Percentiles rank a stretch among this genome's conserved stretches.
Conservation (phyloP, 2,797 vertebrate genomes). For the Pelodytes ibericus region DNA sequence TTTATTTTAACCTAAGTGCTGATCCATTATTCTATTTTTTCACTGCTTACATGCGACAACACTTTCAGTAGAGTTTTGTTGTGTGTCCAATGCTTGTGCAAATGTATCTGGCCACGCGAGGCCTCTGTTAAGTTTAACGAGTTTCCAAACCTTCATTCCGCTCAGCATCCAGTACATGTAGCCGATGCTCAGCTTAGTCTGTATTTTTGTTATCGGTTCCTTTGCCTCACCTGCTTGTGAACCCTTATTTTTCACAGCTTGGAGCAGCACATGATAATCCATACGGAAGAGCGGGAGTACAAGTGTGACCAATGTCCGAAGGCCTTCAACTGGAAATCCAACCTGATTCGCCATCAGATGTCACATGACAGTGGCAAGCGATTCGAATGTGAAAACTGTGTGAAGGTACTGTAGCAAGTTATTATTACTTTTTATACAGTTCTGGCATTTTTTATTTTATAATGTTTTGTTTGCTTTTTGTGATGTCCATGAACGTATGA, state of each 20-base stretch:
- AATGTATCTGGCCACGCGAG: not conserved
- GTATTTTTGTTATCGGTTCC: too few relatives aligned
- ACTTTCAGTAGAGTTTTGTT: conserved; percentile 7
- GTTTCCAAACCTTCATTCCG: not conserved
- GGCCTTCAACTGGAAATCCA: conserved; percentile 86
- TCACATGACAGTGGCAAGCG: conserved; percentile 82
- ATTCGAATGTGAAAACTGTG: conserved; percentile 83
- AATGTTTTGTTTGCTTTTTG: conserved; percentile 16
- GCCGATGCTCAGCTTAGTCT: too few relatives aligned
- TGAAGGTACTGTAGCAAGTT: conserved; percentile 69
- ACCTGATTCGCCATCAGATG: conserved; percentile 85
- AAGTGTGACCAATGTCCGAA: conserved; percentile 89
- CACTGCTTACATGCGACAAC: conserved; percentile 5
- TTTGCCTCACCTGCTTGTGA: not conserved
- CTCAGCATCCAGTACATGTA: too few relatives aligned
- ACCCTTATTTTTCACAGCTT: conserved; percentile 73
- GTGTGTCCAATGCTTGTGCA: not conserved
- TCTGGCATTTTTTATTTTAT: not conserved
- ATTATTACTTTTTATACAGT: too few relatives aligned
- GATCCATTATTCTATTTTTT: not conserved
- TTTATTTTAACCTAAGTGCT: too few relatives aligned
- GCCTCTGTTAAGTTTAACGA: not conserved
- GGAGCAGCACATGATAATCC: conserved; percentile 96
- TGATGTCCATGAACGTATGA: conserved; percentile 38
- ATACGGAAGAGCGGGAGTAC: conserved; percentile 95